Evolutionary conservation across 2,113 vertebrate species (phyloP), one percentile per base, ranked within the genome.

Genomic region (Gracilinanus agilis): DNA sequence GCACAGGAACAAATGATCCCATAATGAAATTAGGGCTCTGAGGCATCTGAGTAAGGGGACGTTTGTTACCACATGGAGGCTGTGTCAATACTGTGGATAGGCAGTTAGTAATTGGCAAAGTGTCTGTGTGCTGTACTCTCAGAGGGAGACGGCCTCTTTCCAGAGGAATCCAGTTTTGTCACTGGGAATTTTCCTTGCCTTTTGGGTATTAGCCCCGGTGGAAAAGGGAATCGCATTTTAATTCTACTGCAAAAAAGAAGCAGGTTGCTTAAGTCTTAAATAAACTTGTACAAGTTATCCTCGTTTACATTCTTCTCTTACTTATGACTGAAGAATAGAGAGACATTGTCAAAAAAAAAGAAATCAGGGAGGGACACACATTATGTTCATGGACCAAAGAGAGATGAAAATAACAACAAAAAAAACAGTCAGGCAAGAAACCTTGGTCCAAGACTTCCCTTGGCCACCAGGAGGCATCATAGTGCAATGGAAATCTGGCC

Each of bases 81-180:
- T 4, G 2, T 44, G 27, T 44, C 12, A 3, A 21, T 90, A 53
- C 0, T 0, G 8, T 24, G n/a, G 44, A 23, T 9, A 56, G 54
- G 19, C 29, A 40, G 54, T 0, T 0, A 23, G 16, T 2, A 58
- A 24, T 49, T 53, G 89, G 9, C 27, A 16, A 16, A 29, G 34
- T 2, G 44, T 13, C 40, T 54, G 3, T 58, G 1, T 4, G 24
- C n/a, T 13, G 9, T 24, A 7, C 21, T 9, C n/a, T 25, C 58
- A 24, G 2, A 44, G 27, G 2, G 29, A 10, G 8, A n/a, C 13
- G 21, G 0, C 0, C 40, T 27, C 27, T 54, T 40, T 11, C 49
- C 5, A 12, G 89, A 4, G 56, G 44, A 2, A 10, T 24, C 53
- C 88, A 24, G 40, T 24, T 75, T n/a, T 2, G 24, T 16, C 1